A percentile compares a stretch with the other conserved stretches of the same genome.
phyloP scores from a whole-genome alignment of 1,140 invertebrate species.

The Varroa destructor region DNA sequence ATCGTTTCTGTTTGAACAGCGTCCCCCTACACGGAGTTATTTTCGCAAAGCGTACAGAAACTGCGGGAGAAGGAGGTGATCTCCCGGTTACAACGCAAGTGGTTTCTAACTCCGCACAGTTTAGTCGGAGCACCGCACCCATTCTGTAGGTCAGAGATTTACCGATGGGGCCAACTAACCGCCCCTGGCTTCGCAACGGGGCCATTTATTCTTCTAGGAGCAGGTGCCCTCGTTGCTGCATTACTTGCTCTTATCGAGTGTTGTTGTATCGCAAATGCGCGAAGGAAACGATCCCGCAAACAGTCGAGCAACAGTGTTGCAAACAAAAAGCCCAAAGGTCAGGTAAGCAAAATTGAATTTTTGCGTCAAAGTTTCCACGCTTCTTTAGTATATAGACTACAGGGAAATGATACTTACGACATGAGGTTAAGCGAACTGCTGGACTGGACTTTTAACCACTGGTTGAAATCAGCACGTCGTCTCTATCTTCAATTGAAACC shows the following conservation, averaged over 20 bases:
- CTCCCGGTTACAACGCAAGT: constrained; percentile 11
- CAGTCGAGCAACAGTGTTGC: background rate
- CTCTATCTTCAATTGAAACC: too few species aligned
- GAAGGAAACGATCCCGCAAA: constrained; percentile 2
- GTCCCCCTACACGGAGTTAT: constrained; percentile 9
- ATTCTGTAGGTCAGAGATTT: background rate
- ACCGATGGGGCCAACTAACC: constrained; percentile 13
- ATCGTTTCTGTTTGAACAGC: background rate
- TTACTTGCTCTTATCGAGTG: constrained; percentile 18
- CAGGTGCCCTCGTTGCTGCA: background rate
- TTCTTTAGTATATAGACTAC: background rate
- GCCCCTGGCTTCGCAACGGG: constrained; percentile 1
- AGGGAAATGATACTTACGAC: background rate
- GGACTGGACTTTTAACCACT: background rate
- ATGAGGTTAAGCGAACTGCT: background rate
- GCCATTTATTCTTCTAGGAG: background rate
- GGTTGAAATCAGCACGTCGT: too few species aligned
- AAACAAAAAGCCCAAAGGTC: background rate
- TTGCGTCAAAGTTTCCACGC: background rate
- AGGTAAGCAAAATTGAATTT: background rate
- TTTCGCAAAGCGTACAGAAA: background rate
- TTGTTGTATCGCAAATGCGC: background rate
- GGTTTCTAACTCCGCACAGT: constrained; percentile 1
- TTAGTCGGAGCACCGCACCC: too few species aligned
- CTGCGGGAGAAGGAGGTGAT: background rate